A percentile compares a stretch with the other conserved stretches of the same genome.
phyloP scores from a whole-genome alignment of 2,113 vertebrate species.

The Mustela lutreola region DNA sequence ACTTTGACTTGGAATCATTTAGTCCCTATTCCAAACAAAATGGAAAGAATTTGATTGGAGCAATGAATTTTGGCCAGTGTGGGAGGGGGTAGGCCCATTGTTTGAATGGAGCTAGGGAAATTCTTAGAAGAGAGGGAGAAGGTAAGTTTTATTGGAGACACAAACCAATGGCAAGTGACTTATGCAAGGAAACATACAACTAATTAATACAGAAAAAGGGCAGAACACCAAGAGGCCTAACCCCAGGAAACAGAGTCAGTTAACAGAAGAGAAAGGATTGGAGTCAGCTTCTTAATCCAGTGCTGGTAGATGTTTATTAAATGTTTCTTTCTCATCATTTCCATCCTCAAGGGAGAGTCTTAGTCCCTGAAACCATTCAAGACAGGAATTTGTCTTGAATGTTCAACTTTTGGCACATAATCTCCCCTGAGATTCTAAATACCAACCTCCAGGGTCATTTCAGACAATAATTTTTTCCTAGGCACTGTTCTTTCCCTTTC shows the following conservation, averaged over 20 bases:
- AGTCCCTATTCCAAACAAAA: background rate
- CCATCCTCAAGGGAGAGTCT: conserved; percentile 31
- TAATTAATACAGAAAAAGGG: conserved; percentile 20
- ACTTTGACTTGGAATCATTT: background rate
- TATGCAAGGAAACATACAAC: background rate
- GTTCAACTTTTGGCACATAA: background rate
- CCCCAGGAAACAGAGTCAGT: background rate
- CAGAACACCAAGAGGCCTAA: background rate
- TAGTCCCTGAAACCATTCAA: conserved; percentile 53
- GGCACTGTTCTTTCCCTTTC: conserved; percentile 14
- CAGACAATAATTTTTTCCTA: conserved; percentile 53
- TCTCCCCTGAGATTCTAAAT: conserved; percentile 61
- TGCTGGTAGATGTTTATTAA: conserved; percentile 13
- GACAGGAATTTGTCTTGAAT: conserved; percentile 57
- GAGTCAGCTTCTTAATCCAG: conserved; percentile 28
- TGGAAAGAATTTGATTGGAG: background rate
- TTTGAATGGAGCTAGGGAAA: background rate
- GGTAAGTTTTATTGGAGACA: background rate
- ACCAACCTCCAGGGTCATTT: conserved; percentile 61
- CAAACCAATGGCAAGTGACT: conserved; percentile 3
- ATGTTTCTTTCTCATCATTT: background rate
- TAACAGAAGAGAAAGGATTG: conserved; percentile 8
- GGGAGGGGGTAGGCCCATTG: background rate
- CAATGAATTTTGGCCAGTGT: background rate
- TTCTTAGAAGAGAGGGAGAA: background rate